Conservation (phyloP, 2,113 vertebrate species). For the Columbina picui region DNA sequence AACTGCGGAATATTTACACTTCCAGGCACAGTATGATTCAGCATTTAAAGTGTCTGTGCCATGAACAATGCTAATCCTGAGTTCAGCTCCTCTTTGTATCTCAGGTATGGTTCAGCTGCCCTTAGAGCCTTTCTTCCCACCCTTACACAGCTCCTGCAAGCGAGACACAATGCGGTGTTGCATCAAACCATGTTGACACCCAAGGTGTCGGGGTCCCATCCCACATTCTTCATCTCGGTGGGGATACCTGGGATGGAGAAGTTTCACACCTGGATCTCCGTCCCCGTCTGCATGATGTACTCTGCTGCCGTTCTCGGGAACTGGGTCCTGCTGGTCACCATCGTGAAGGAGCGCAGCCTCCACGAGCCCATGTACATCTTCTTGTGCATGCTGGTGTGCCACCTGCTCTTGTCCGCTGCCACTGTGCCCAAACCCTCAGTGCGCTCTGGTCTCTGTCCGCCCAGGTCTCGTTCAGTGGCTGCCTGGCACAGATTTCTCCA, state of each 20-base stretch:
- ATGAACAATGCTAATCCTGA: neutral
- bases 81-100: neutral
- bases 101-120: neutral
- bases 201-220: neutral
- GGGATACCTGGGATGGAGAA: slow-evolving; percentile 23
- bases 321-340: neutral
- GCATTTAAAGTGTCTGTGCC: neutral
- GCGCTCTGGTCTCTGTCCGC: neutral
- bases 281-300: neutral
- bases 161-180: fast-evolving
- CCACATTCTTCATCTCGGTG: neutral
- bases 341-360: neutral
- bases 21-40: neutral
- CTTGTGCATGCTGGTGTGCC: slow-evolving; percentile 12
- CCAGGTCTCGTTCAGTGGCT: neutral
- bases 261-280: neutral
- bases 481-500: slow-evolving; percentile 58
- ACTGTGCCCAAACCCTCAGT: neutral
- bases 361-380: slow-evolving; percentile 23
- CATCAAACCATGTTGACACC: fast-evolving
- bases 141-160: neutral
- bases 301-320: neutral
- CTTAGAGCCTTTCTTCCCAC: neutral
- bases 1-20: neutral
- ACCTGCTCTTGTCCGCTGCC: slow-evolving; percentile 20